These are phyloP conservation scores for Mayetiola destructor DNA, from an alignment of 2,888 invertebrate species.

Conservation along the genomic window DNA sequence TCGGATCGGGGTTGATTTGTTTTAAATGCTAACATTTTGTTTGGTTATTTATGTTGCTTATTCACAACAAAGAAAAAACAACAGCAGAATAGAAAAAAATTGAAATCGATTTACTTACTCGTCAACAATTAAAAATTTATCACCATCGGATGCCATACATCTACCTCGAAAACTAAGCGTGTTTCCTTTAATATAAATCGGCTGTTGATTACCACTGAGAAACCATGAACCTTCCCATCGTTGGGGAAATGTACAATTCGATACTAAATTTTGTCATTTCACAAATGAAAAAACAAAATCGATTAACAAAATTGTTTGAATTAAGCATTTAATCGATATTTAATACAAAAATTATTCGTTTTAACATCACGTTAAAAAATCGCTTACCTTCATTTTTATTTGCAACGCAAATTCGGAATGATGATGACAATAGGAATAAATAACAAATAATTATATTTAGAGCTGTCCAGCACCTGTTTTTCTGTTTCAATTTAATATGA, in stretches of 20 bases:
- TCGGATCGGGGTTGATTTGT: not conserved
- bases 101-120: constrained; percentile 52
- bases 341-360: too few relatives aligned
- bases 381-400: constrained; percentile 13
- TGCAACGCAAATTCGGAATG: constrained; percentile 2
- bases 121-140: constrained; percentile 76
- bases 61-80: not conserved
- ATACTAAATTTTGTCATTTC: constrained; percentile 19
- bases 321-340: too few relatives aligned
- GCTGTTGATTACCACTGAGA: constrained; percentile 75
- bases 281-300: not conserved
- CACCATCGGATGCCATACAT: constrained; percentile 70
- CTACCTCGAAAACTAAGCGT: constrained; percentile 72
- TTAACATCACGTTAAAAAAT: too few relatives aligned
- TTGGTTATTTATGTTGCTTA: not conserved
- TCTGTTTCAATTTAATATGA: not conserved
- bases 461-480: not conserved
- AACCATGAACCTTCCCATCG: constrained; percentile 84
- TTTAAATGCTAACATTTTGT: not conserved
- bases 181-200: constrained; percentile 68
- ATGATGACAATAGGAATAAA: constrained; percentile 7
- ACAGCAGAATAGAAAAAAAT: not conserved
- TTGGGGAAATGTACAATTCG: constrained; percentile 67
- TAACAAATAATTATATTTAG: not conserved
- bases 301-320: not conserved